Conservation (phyloP, 2,797 vertebrate species). For the Mus minutoides region DNA sequence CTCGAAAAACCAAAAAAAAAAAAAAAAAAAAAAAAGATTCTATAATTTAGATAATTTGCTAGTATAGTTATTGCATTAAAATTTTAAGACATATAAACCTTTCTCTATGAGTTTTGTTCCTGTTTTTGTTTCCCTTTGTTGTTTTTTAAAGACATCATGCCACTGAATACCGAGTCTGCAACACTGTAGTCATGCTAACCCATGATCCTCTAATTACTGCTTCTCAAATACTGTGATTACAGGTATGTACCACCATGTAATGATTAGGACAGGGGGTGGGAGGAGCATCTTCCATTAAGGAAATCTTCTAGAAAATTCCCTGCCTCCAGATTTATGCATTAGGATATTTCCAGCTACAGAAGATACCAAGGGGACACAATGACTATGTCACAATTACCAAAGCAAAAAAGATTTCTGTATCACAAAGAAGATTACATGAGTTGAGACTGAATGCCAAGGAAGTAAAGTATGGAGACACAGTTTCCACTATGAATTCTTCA, state of each 20-base stretch:
- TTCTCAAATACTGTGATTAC: not conserved
- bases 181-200: not conserved
- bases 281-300: not conserved
- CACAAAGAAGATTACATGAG: slow-evolving; percentile 21
- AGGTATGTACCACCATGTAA: not conserved
- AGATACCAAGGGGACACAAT: slow-evolving; percentile 28
- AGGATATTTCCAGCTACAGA: slow-evolving; percentile 33
- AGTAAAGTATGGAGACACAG: slow-evolving; percentile 11
- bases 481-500: slow-evolving; percentile 63
- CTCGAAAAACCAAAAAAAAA: too few relatives aligned
- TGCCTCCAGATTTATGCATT: not conserved
- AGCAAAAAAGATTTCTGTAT: slow-evolving; percentile 30
- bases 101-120: not conserved
- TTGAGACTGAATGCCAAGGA: slow-evolving; percentile 38
- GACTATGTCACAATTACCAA: slow-evolving; percentile 51
- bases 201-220: too few relatives aligned
- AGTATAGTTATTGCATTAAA: not conserved
- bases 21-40: too few relatives aligned
- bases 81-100: not conserved
- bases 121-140: not conserved
- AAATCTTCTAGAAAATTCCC: not conserved
- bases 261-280: not conserved
- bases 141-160: not conserved
- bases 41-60: not conserved
- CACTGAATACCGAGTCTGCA: too few relatives aligned